Conservation (phyloP, 37 sponge, comb jelly and placozoan genomes). For the Oopsacas minuta region DNA sequence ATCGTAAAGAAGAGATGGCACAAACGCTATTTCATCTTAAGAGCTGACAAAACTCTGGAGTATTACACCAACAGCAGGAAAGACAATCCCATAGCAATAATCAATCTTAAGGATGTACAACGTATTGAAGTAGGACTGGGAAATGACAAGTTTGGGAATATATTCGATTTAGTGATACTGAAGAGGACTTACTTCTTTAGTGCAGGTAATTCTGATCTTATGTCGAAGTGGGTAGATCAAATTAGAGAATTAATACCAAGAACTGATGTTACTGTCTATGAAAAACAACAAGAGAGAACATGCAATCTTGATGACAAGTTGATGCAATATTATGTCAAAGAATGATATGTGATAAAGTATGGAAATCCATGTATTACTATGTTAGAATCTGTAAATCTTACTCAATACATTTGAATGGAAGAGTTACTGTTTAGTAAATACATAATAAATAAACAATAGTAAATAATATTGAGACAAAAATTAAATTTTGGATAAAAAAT, state of each 20-base stretch:
- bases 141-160: background rate
- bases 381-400: too few relatives aligned
- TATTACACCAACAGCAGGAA: background rate
- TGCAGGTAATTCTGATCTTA: background rate
- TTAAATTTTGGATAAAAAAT: too few relatives aligned
- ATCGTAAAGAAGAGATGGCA: background rate
- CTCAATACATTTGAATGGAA: too few relatives aligned
- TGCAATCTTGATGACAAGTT: background rate
- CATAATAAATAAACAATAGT: too few relatives aligned
- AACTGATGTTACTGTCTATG: background rate
- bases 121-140: background rate
- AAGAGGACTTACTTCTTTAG: background rate
- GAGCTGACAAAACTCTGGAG: conserved; percentile 9
- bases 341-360: background rate
- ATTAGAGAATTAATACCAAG: background rate
- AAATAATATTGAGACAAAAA: too few relatives aligned
- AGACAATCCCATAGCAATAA: background rate
- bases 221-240: background rate
- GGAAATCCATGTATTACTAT: too few relatives aligned
- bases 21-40: background rate
- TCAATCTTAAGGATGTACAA: background rate
- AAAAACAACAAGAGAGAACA: background rate
- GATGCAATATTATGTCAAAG: background rate
- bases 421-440: too few relatives aligned
- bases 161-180: background rate